Percentiles rank a stretch among this genome's conserved stretches.
Evolutionary conservation across 2,888 invertebrate genomes (phyloP).

Genomic region (Lepidonotus clava): DNA sequence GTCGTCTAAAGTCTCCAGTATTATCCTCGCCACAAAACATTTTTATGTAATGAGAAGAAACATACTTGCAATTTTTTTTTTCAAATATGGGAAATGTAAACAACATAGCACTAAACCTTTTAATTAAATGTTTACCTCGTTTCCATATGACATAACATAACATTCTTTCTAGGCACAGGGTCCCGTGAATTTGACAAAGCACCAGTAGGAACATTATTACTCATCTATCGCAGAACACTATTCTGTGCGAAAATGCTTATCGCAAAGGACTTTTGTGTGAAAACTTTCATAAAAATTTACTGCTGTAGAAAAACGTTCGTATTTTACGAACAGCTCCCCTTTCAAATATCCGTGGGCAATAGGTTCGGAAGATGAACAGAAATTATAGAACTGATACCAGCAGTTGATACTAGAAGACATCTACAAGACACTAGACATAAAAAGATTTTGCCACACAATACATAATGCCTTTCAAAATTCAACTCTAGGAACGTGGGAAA

Average conservation of each 20-base stretch:
- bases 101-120: background rate
- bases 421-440: no score
- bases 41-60: no score
- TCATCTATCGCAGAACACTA: no score
- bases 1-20: background rate
- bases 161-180: background rate
- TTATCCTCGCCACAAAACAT: background rate
- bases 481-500: no score
- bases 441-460: no score
- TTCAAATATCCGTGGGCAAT: background rate
- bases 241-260: no score
- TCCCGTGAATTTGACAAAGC: background rate
- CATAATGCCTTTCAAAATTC: no score
- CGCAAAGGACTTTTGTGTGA: background rate
- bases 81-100: no score
- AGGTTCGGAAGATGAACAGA: background rate
- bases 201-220: constrained; percentile 1
- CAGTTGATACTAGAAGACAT: no score
- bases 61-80: no score
- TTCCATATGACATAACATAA: background rate
- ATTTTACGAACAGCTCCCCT: background rate
- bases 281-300: background rate
- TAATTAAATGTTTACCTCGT: background rate
- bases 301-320: background rate
- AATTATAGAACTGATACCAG: background rate